Conservation (phyloP, 2,113 vertebrate species). For the Ascaphus truei region DNA sequence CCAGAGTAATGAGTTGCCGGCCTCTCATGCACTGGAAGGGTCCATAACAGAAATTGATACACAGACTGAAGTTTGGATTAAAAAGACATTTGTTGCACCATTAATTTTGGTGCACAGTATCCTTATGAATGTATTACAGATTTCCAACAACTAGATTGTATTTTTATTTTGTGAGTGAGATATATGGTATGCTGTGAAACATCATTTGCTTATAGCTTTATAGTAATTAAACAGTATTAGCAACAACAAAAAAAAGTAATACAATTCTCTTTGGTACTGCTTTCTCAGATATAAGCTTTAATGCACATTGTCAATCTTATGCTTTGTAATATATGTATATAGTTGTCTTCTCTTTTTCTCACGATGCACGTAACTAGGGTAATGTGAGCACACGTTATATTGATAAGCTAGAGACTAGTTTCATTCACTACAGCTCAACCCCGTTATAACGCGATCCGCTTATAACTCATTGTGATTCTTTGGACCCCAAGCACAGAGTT, state of each 20-base stretch:
- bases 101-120: conserved; percentile 64
- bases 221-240: conserved; percentile 71
- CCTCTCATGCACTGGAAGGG: neutral
- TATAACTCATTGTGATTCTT: too few species aligned
- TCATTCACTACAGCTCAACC: too few species aligned
- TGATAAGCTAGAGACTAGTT: neutral
- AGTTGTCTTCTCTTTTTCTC: conserved; percentile 63
- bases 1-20: too few species aligned
- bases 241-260: conserved; percentile 37
- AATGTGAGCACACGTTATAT: conserved; percentile 46
- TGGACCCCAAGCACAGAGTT: too few species aligned
- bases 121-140: conserved; percentile 67
- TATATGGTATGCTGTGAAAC: conserved; percentile 67
- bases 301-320: conserved; percentile 57
- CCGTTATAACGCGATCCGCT: too few species aligned
- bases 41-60: too few species aligned
- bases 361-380: conserved; percentile 64
- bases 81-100: too few species aligned
- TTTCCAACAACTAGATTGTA: conserved; percentile 56
- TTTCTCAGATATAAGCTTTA: conserved; percentile 62
- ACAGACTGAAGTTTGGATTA: too few species aligned
- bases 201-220: conserved; percentile 41
- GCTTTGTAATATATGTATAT: conserved; percentile 66
- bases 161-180: conserved; percentile 53
- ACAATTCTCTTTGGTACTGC: conserved; percentile 58